Percentiles rank a stretch among this genome's conserved stretches.
phyloP scores from a whole-genome alignment of 2,113 vertebrate species.

The Nansenia antarctica region DNA sequence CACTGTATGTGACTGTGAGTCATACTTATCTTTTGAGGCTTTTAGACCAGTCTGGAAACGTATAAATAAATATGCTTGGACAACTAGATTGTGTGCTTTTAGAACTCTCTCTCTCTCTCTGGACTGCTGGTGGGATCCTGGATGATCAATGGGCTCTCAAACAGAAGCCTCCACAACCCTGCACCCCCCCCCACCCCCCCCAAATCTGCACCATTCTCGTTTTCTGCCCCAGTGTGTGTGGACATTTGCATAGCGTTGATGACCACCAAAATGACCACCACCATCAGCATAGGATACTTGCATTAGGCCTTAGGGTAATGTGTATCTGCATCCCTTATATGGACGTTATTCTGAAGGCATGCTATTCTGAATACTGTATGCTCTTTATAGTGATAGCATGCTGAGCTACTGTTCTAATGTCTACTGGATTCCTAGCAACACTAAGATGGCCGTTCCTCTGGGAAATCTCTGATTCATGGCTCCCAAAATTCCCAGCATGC shows the following conservation, averaged over 20 bases:
- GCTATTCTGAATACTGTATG: too few species aligned
- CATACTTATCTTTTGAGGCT: not conserved
- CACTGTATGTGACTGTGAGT: not conserved
- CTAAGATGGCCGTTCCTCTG: not conserved
- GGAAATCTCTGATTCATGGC: not conserved
- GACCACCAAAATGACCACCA: not conserved
- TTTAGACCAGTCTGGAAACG: not conserved
- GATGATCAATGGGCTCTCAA: slow-evolving; percentile 35
- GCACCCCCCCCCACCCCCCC: not conserved
- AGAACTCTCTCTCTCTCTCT: slow-evolving; percentile 39
- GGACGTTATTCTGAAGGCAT: not conserved
- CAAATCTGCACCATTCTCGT: not conserved
- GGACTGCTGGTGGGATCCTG: slow-evolving; percentile 2
- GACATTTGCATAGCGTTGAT: not conserved
- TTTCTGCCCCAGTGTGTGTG: not conserved
- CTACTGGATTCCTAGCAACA: not conserved
- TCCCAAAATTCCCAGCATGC: not conserved
- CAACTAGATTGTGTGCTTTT: slow-evolving; percentile 36
- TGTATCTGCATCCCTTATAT: not conserved
- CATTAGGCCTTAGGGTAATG: not conserved
- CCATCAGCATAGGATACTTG: not conserved
- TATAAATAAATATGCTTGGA: slow-evolving; percentile 22
- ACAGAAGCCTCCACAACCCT: not conserved
- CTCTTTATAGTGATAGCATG: not conserved
- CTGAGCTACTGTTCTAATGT: not conserved